Evolutionary conservation across 2,113 vertebrate genomes (phyloP).

Genomic region (Diadophis punctatus): DNA sequence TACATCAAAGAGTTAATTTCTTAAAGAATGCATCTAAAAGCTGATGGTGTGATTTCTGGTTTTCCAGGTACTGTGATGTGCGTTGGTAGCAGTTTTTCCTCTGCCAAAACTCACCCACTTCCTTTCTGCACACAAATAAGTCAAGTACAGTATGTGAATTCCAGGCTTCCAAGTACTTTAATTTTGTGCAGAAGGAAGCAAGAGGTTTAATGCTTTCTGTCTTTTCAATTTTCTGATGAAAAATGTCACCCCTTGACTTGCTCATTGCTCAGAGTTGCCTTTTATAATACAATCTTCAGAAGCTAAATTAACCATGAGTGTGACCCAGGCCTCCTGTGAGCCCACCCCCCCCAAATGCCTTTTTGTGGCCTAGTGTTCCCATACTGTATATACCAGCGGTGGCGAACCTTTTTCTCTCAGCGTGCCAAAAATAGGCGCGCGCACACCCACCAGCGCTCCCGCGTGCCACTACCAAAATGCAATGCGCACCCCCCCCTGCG

Average conservation of each 20-base stretch:
- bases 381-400: not conserved
- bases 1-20: constrained; percentile 93
- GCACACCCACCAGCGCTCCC: too few species aligned
- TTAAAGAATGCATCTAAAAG: constrained; percentile 90
- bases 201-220: not conserved
- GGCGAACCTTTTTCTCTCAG: too few species aligned
- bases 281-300: not conserved
- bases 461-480: too few species aligned
- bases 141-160: not conserved
- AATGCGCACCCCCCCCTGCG: too few species aligned
- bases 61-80: not conserved
- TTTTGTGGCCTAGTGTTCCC: not conserved
- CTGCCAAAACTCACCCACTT: not conserved
- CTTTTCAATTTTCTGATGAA: not conserved
- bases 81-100: not conserved
- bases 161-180: not conserved
- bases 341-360: not conserved
- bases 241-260: not conserved
- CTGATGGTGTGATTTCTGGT: constrained; percentile 82
- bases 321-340: not conserved
- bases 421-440: too few species aligned
- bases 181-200: not conserved
- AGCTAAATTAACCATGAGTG: not conserved
- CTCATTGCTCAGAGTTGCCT: not conserved
- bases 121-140: not conserved